Conservation (phyloP, 2,113 vertebrate genomes). For the Lanius collurio region DNA sequence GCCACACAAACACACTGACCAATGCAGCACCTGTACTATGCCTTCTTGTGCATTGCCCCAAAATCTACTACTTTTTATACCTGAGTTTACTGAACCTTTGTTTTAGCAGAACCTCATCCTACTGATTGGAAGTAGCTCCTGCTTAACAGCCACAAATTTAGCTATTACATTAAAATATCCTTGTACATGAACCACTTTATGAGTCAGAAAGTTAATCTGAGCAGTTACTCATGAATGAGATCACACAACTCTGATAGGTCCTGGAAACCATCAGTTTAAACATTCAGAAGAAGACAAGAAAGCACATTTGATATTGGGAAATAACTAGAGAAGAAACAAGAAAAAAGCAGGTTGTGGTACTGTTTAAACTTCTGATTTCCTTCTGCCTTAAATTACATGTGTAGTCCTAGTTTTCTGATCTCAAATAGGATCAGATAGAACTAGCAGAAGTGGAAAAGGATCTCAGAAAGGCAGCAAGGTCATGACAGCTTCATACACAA, state of each 20-base stretch:
- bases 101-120: constrained; percentile 28
- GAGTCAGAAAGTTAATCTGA: constrained; percentile 44
- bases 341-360: not conserved
- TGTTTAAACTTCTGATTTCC: not conserved
- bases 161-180: constrained; percentile 13
- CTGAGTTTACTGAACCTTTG: not conserved
- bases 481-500: not conserved
- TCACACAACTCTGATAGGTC: not conserved
- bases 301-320: not conserved
- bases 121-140: constrained; percentile 13
- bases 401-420: not conserved
- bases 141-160: constrained; percentile 14
- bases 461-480: not conserved
- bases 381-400: not conserved
- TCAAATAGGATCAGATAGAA: not conserved
- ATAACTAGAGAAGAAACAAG: not conserved
- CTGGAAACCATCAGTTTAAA: not conserved
- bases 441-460: not conserved
- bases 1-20: not conserved
- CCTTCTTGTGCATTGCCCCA: not conserved
- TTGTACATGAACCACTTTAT: not conserved
- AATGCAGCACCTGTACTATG: not conserved
- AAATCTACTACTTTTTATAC: not conserved
- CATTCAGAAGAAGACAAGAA: not conserved
- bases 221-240: constrained; percentile 5